phyloP scores from a whole-genome alignment of 2,113 vertebrate genomes.

The Thalassoma bifasciatum region DNA sequence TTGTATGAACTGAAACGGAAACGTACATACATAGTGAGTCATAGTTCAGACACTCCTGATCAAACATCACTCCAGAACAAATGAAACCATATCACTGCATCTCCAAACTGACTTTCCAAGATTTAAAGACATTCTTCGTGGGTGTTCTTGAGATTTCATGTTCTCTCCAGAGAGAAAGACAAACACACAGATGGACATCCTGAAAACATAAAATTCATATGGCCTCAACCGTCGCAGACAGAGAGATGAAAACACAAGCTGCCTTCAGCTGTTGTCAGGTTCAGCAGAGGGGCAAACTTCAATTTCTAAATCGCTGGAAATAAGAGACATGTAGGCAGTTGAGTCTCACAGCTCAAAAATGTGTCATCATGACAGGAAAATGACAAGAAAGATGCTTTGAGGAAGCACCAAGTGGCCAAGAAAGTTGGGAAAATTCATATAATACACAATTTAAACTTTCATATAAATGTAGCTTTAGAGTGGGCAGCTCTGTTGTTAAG shows the following conservation, averaged over 20 bases:
- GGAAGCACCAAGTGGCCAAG: neutral
- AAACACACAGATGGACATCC: neutral
- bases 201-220: neutral
- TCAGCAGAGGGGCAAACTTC: constrained; percentile 7
- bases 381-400: too few relatives aligned
- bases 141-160: neutral
- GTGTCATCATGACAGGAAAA: neutral
- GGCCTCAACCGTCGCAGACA: neutral
- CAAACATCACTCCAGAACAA: too few relatives aligned
- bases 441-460: neutral
- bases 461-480: constrained; percentile 18
- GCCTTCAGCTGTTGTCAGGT: neutral
- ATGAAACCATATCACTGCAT: too few relatives aligned
- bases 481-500: constrained; percentile 2
- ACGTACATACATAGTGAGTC: too few relatives aligned
- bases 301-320: neutral
- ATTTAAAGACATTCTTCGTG: neutral
- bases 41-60: too few relatives aligned
- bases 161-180: neutral
- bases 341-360: neutral
- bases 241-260: neutral
- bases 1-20: too few relatives aligned
- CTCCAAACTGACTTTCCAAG: neutral
- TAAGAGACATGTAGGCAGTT: neutral
- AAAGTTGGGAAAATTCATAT: neutral